Evolutionary conservation across 2,113 vertebrate species (phyloP).

Genomic region (Proterorhinus semilunaris): DNA sequence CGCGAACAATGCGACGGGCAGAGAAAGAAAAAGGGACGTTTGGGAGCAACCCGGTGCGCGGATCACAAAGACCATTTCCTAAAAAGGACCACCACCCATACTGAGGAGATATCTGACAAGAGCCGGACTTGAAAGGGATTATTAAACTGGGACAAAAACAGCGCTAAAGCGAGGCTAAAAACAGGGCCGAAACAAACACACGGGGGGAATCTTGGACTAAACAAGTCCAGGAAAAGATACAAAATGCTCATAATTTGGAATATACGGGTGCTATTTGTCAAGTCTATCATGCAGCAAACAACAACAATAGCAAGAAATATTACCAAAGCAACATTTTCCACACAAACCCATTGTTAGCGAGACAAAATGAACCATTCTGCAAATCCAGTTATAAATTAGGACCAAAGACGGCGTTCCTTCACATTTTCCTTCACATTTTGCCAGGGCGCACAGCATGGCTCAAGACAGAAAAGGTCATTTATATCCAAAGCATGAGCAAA

Average conservation of each 20-base stretch:
- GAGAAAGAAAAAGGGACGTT: background rate
- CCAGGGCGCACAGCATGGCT: too few relatives aligned
- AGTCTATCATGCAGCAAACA: too few relatives aligned
- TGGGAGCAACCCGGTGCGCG: background rate
- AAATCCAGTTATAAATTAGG: too few relatives aligned
- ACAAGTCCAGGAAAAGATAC: too few relatives aligned
- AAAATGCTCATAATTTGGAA: too few relatives aligned
- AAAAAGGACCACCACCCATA: background rate
- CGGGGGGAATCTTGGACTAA: too few relatives aligned
- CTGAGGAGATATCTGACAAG: background rate
- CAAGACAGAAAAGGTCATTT: background rate
- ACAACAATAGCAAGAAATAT: too few relatives aligned
- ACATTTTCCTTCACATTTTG: too few relatives aligned
- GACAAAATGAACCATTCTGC: too few relatives aligned
- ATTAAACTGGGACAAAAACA: background rate
- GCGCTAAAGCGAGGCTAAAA: background rate
- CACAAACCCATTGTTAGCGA: background rate
- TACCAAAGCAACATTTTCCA: too few relatives aligned
- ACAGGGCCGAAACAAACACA: background rate
- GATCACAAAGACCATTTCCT: background rate
- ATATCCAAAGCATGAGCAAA: slow-evolving; percentile 54
- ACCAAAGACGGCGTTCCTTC: too few relatives aligned
- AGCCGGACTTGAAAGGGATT: background rate
- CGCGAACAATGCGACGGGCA: slow-evolving; percentile 22
- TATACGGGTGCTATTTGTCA: too few relatives aligned